Evolutionary conservation across 2,113 vertebrate genomes (phyloP).

Genomic region (Okapia johnstoni): DNA sequence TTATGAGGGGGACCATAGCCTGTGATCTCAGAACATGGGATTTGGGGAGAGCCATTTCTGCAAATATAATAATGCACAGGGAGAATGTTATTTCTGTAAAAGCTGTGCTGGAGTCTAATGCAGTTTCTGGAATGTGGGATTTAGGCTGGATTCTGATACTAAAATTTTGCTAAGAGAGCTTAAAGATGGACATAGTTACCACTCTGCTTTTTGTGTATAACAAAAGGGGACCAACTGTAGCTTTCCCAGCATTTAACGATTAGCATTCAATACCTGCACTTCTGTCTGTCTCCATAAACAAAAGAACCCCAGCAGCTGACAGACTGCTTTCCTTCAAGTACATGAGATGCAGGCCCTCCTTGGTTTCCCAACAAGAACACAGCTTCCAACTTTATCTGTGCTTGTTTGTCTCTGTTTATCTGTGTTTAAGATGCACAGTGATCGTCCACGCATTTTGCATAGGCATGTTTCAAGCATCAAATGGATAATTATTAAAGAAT

Average conservation of each 20-base stretch:
- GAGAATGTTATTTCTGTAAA: not conserved
- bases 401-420: not conserved
- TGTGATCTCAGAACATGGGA: not conserved
- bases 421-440: not conserved
- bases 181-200: not conserved
- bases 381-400: not conserved
- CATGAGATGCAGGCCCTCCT: accelerated
- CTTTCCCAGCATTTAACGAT: not conserved
- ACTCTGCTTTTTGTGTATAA: not conserved
- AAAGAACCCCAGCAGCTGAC: not conserved
- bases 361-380: not conserved
- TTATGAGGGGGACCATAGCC: not conserved
- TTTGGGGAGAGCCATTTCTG: not conserved
- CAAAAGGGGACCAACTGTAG: not conserved
- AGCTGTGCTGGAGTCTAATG: not conserved
- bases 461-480: not conserved
- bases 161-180: not conserved
- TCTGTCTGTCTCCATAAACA: not conserved
- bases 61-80: not conserved
- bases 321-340: not conserved
- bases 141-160: not conserved
- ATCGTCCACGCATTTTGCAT: not conserved
- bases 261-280: not conserved
- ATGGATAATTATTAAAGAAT: not conserved
- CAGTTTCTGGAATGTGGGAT: not conserved